Percentiles rank a stretch among this genome's conserved stretches.
Evolutionary conservation across 2,113 vertebrate species (phyloP).

Genomic region (Penelope pileata): DNA sequence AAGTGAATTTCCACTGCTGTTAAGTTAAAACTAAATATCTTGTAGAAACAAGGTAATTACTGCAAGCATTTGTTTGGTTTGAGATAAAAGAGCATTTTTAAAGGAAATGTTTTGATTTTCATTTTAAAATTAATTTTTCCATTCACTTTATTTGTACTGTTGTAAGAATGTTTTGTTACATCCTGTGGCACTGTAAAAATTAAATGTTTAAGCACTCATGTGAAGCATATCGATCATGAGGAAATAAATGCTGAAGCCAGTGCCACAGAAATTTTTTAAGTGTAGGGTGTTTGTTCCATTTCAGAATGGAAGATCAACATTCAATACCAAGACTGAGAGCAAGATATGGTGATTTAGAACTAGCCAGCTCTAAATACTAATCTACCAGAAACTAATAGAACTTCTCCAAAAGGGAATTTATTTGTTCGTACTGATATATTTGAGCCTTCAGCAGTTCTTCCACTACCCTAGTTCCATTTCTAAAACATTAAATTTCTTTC

Average conservation of each 20-base stretch:
- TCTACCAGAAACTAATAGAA: not conserved
- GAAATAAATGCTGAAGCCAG: not conserved
- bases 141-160: not conserved
- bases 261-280: not conserved
- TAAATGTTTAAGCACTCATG: not conserved
- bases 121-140: not conserved
- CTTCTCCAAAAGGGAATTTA: not conserved
- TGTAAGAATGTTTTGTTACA: not conserved
- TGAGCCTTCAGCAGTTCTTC: not conserved
- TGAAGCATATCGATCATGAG: not conserved
- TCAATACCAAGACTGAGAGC: not conserved
- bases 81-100: not conserved
- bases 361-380: not conserved
- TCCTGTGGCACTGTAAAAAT: not conserved
- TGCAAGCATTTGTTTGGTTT: not conserved
- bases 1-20: not conserved
- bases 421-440: not conserved
- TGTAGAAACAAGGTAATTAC: not conserved
- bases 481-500: not conserved
- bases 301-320: not conserved
- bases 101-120: not conserved
- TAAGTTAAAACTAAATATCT: not conserved
- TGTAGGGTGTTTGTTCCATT: not conserved
- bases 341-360: not conserved
- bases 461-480: not conserved